Conservation (phyloP, 2,113 vertebrate species). For the Neopipo cinnamomea region DNA sequence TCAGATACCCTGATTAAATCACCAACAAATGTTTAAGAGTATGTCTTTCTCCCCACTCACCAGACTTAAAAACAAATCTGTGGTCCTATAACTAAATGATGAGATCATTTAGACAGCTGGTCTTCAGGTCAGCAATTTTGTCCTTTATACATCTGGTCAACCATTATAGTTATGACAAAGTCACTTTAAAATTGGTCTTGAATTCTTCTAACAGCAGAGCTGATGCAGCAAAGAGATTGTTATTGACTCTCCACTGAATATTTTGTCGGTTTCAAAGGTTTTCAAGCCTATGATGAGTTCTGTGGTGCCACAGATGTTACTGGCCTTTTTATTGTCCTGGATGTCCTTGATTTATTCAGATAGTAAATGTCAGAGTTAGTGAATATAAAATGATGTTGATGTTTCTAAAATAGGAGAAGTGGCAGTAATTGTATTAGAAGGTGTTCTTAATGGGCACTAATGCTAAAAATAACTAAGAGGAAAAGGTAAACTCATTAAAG, state of each 20-base stretch:
- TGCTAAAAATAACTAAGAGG: neutral
- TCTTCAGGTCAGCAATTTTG: neutral
- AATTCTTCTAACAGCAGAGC: neutral
- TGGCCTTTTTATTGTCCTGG: neutral
- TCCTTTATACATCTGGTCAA: neutral
- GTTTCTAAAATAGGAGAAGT: neutral
- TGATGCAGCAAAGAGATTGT: neutral
- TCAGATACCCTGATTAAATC: neutral
- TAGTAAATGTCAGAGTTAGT: neutral
- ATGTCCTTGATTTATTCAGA: neutral
- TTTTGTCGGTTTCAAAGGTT: neutral
- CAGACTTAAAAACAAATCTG: neutral
- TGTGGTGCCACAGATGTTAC: neutral
- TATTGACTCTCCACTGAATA: neutral
- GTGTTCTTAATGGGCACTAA: neutral
- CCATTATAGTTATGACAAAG: neutral
- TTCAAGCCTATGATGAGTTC: neutral
- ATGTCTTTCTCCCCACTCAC: fast-evolving
- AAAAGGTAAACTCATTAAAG: neutral
- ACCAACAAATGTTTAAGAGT: neutral
- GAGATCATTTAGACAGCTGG: neutral
- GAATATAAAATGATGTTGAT: neutral
- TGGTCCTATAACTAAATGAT: neutral
- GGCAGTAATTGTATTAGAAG: neutral
- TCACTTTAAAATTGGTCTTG: neutral